Percentiles rank a stretch among this genome's conserved stretches.
These are phyloP conservation scores for Cyanoderma ruficeps DNA, from an alignment of 2,113 vertebrate genomes.

Conservation along the genomic window DNA sequence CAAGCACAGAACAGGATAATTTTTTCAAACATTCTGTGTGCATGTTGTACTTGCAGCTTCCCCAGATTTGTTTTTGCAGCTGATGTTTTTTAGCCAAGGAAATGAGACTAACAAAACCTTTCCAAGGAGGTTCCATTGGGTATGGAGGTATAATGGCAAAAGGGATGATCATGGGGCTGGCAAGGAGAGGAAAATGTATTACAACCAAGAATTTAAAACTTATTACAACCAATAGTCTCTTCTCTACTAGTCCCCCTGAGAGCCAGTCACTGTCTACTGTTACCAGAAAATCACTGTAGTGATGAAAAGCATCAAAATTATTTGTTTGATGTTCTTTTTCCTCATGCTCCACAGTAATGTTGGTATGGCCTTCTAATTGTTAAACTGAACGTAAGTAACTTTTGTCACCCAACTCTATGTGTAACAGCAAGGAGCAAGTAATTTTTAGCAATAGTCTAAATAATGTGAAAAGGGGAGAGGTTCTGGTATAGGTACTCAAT, in stretches of 20 bases:
- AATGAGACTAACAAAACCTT: background rate
- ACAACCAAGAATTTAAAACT: background rate
- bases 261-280: background rate
- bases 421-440: background rate
- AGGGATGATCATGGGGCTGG: background rate
- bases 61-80: background rate
- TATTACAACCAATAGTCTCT: background rate
- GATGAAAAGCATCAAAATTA: background rate
- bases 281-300: background rate
- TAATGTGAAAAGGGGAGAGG: background rate
- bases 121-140: background rate
- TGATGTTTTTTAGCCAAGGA: background rate
- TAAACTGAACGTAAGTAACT: background rate
- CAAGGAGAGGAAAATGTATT: background rate
- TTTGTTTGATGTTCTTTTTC: background rate
- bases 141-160: background rate
- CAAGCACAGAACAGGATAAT: background rate
- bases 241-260: background rate
- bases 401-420: background rate
- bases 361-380: background rate
- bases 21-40: background rate
- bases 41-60: background rate
- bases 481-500: background rate
- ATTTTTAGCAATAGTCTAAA: background rate
- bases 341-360: background rate